Percentiles rank a stretch among this genome's conserved stretches.
phyloP scores from a whole-genome alignment of 2,113 vertebrate species.

The Rattus rattus region DNA sequence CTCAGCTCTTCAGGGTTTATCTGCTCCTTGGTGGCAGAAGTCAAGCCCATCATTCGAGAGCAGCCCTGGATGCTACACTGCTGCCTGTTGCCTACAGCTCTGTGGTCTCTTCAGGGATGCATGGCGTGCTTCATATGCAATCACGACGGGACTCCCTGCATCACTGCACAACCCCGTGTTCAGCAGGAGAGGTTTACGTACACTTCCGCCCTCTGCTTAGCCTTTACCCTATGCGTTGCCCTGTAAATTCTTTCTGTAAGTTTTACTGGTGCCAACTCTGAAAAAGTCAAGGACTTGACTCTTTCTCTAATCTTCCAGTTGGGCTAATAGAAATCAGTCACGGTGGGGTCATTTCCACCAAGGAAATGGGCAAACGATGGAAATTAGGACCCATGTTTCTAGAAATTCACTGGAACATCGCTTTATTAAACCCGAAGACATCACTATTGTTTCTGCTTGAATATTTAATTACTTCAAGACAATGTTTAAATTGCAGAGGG shows the following conservation, averaged over 20 bases:
- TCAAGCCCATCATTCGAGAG: neutral
- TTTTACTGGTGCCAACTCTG: neutral
- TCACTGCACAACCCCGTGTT: neutral
- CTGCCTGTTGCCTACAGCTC: neutral
- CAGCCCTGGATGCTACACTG: neutral
- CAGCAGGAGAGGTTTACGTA: neutral
- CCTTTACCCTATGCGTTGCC: no score
- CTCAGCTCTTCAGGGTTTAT: neutral
- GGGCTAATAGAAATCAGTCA: neutral
- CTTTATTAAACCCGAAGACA: neutral
- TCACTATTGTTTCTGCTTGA: neutral
- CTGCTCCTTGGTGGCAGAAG: neutral
- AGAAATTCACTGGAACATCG: neutral
- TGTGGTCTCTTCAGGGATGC: neutral
- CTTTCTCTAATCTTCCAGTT: neutral
- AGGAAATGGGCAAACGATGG: neutral
- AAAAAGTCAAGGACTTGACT: neutral
- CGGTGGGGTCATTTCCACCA: neutral
- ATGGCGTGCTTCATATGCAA: accelerated
- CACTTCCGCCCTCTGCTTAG: neutral
- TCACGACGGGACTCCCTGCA: neutral
- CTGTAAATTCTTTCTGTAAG: neutral
- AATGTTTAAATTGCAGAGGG: neutral
- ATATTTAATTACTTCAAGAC: neutral
- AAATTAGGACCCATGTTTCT: neutral